Percentiles rank a stretch among this genome's conserved stretches.
phyloP scores from a whole-genome alignment of 2,113 vertebrate species.

The Dolichotis patagonum region DNA sequence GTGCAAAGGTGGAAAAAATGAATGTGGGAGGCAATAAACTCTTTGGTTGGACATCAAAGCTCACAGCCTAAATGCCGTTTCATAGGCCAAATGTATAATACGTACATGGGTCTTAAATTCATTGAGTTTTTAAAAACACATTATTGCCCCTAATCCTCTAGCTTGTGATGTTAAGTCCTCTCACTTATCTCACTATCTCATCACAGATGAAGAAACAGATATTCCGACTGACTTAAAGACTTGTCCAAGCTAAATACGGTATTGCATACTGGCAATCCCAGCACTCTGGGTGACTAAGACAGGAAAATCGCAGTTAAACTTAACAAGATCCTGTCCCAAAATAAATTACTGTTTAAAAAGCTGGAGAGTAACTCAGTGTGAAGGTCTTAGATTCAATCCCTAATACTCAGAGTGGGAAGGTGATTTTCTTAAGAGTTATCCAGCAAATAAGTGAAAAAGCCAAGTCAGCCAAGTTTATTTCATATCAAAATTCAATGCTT shows the following conservation, averaged over 20 bases:
- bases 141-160: background rate
- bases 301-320: background rate
- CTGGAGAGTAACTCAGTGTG: background rate
- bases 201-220: background rate
- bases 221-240: background rate
- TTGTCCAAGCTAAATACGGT: background rate
- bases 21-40: background rate
- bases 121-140: background rate
- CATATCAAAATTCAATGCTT: background rate
- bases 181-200: background rate
- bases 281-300: background rate
- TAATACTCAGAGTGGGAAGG: no score
- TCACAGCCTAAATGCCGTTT: conserved; percentile 6
- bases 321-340: background rate
- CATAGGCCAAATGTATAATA: background rate
- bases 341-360: background rate
- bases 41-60: background rate
- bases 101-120: background rate
- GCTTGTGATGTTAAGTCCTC: background rate
- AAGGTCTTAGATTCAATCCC: background rate
- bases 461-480: background rate
- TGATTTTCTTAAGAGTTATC: background rate
- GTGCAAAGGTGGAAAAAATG: background rate
- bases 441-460: background rate
- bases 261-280: background rate